Conservation (phyloP, 1,140 invertebrate species). For the Oreohelix idahoensis region DNA sequence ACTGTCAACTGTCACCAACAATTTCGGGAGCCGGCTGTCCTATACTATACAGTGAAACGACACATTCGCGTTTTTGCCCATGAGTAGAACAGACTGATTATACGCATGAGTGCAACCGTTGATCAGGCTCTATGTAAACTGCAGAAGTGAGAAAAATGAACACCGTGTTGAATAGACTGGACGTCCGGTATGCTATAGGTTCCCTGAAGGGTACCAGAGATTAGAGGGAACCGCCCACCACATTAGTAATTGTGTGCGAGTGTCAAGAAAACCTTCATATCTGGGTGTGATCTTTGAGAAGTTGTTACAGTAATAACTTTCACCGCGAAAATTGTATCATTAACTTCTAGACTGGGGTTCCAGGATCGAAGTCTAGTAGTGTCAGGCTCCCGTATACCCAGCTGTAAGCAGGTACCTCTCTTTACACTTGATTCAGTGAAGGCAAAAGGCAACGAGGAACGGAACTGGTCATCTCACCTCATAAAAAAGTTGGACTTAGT, state of each 20-base stretch:
- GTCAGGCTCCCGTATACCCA: no score
- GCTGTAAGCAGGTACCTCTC: no score
- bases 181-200: background rate
- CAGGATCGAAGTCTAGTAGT: no score
- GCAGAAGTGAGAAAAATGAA: background rate
- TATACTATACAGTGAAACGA: background rate
- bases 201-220: background rate
- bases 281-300: background rate
- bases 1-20: background rate
- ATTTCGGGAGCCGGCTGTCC: background rate
- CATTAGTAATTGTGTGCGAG: background rate
- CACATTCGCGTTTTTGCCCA: background rate
- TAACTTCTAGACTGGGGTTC: no score
- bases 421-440: no score
- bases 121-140: background rate
- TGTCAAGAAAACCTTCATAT: background rate
- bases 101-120: background rate
- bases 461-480: no score
- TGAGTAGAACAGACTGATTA: background rate
- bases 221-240: background rate
- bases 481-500: no score
- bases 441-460: no score
- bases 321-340: no score
- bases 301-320: background rate
- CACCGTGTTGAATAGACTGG: background rate